Base-by-base conservation (phyloP, 2,797 vertebrate genomes). In the Eulemur mongoz region DNA sequence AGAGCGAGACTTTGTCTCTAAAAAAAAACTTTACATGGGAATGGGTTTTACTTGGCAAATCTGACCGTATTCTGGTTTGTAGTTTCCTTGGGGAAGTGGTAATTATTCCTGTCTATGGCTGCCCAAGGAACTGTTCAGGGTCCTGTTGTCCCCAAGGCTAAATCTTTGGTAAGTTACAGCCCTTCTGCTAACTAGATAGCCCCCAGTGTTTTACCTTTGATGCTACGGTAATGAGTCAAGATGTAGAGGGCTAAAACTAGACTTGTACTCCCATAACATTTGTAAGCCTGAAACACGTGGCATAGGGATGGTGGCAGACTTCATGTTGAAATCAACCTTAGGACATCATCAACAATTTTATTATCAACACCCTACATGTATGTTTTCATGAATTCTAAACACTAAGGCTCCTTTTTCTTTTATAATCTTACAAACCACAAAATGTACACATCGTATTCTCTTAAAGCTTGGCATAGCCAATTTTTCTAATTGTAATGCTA, bases 371-470 rank as follows among this genome's bases (percentile, higher is more conserved):
- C 17, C 59, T 54, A 94, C 11, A 70, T 7, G 11, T 45, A 89
- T 14, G 5, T 45, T 94, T 52, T 30, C 65, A 8, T 78, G 40
- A 93, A 92, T 12, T 18, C 50, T 72, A 93, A 93, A 93, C 50
- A 50, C 50, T 70, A 86, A 82, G 35, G 30, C 8, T 59, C 5
- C 13, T 30, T 81, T 94, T 86, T 76, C 8, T 75, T 70, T 70
- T 78, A 50, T 79, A 87, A 57, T 67, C 72, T 81, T 78, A 89
- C n/a, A 86, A 70, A 96, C 8, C 75, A 91, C 43, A 96, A 81
- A 85, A 73, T 82, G 65, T 18, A 76, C 17, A 54, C 23, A 91
- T 18, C 69, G 3, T 52, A 61, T 27, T 86, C 45, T 23, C 27
- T 76, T 92, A 90, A 91, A 93, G 54, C 48, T 72, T 87, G 69